A percentile compares a stretch with the other conserved stretches of the same genome.
These are phyloP conservation scores for Gallinago jamesoni DNA, from an alignment of 2,113 vertebrate species.

Conservation along the genomic window DNA sequence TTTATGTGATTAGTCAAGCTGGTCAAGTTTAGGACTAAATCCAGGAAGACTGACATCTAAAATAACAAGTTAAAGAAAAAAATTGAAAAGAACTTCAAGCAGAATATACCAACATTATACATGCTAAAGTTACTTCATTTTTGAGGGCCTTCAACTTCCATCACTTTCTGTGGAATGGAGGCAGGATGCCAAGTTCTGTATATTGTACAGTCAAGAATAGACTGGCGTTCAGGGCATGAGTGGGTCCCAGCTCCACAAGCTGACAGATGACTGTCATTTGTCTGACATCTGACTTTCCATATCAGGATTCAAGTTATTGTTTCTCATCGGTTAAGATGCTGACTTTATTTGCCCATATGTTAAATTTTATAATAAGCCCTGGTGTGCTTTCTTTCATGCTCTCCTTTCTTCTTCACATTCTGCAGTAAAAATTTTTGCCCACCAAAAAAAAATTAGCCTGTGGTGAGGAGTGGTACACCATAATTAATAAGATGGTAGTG, in stretches of 20 bases:
- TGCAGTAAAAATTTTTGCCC: background rate
- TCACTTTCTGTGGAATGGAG: background rate
- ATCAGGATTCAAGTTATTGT: background rate
- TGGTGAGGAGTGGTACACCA: background rate
- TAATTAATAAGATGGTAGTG: background rate
- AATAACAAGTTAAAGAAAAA: background rate
- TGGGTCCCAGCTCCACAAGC: background rate
- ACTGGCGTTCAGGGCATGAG: background rate
- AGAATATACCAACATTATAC: background rate
- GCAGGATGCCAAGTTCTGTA: background rate
- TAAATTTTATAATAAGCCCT: background rate
- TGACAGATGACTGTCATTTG: background rate
- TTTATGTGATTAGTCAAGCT: background rate
- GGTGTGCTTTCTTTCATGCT: background rate
- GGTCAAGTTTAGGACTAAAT: background rate
- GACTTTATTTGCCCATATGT: background rate
- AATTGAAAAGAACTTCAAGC: background rate
- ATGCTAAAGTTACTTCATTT: background rate
- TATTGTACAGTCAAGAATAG: background rate
- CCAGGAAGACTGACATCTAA: background rate
- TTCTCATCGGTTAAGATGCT: background rate
- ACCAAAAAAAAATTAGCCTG: background rate
- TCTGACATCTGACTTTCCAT: background rate
- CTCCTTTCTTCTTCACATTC: background rate
- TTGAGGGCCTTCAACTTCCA: background rate